Percentiles rank a stretch among this genome's conserved stretches.
phyloP scores from a whole-genome alignment of 2,888 invertebrate genomes.

The Agrilus biguttatus region DNA sequence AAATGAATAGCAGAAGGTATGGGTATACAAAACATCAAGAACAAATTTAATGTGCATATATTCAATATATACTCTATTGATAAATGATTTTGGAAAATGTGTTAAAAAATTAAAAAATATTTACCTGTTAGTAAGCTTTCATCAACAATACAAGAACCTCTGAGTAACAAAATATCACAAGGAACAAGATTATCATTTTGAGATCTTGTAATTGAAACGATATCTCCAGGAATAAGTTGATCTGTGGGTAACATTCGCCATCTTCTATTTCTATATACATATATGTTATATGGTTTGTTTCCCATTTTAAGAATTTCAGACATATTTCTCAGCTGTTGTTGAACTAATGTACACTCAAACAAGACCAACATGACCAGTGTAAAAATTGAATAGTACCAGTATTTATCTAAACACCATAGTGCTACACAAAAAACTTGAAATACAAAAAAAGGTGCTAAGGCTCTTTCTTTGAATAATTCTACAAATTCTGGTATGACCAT shows the following conservation, averaged over 20 bases:
- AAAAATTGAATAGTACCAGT: constrained; percentile 96
- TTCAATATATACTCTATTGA: too few species aligned
- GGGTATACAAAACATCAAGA: too few species aligned
- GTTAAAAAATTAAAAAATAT: constrained; percentile 3
- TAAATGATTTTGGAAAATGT: too few species aligned
- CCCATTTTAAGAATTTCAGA: constrained; percentile 99
- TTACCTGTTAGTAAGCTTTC: constrained; percentile 92
- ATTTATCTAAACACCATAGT: constrained; percentile 97
- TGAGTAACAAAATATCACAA: constrained; percentile 84
- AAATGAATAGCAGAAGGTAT: too few species aligned
- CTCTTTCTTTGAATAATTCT: constrained; percentile 93
- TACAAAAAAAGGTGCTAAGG: constrained; percentile 98
- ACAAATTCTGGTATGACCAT: constrained; percentile 93
- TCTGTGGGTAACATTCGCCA: constrained; percentile 80
- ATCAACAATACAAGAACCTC: constrained; percentile 96
- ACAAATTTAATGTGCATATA: too few species aligned
- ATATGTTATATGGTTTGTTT: constrained; percentile 84
- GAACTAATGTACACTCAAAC: constrained; percentile 95
- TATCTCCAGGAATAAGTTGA: constrained; percentile 88
- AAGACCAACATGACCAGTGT: constrained; percentile 90
- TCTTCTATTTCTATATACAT: constrained; percentile 79
- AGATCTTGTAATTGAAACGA: constrained; percentile 85
- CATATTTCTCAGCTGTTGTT: constrained; percentile 96
- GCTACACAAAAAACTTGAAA: constrained; percentile 99
- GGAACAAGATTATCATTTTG: constrained; percentile 86